Percentiles rank a stretch among this genome's conserved stretches.
Evolutionary conservation across 2,888 invertebrate genomes (phyloP).

Genomic region (Amitus sp.): DNA sequence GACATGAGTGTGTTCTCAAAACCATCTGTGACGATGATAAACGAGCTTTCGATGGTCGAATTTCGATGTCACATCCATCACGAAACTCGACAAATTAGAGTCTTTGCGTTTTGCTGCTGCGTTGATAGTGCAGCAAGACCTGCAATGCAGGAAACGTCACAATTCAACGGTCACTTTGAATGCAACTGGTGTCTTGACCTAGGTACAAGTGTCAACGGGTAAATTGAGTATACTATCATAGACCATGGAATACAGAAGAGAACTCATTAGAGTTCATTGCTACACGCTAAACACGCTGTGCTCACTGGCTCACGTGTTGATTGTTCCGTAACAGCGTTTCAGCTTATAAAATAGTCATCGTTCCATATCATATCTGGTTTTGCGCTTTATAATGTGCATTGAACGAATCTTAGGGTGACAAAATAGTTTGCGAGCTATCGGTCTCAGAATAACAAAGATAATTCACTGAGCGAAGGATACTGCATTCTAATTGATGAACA

Average conservation of each 20-base stretch:
- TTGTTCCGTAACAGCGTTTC: slow-evolving; percentile 15
- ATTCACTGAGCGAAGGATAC: too few relatives aligned
- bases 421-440: too few relatives aligned
- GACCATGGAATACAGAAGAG: slow-evolving; percentile 12
- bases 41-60: slow-evolving; percentile 19
- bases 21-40: slow-evolving; percentile 21
- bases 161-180: slow-evolving; percentile 23
- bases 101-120: slow-evolving; percentile 17
- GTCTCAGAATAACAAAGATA: too few relatives aligned
- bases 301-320: slow-evolving; percentile 12
- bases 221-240: slow-evolving; percentile 12
- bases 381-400: too few relatives aligned
- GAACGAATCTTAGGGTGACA: too few relatives aligned
- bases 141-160: slow-evolving; percentile 13
- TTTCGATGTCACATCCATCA: slow-evolving; percentile 12
- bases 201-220: too few relatives aligned
- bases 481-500: too few relatives aligned
- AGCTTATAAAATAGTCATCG: slow-evolving; percentile 13
- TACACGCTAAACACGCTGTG: too few relatives aligned
- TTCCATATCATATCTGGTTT: too few relatives aligned
- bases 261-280: too few relatives aligned
- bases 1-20: slow-evolving; percentile 27
- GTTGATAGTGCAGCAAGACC: slow-evolving; percentile 25
- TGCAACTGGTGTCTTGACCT: slow-evolving; percentile 23
- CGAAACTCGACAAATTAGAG: slow-evolving; percentile 10